Conservation (phyloP, 2,113 vertebrate species). For the Platichthys stellatus region DNA sequence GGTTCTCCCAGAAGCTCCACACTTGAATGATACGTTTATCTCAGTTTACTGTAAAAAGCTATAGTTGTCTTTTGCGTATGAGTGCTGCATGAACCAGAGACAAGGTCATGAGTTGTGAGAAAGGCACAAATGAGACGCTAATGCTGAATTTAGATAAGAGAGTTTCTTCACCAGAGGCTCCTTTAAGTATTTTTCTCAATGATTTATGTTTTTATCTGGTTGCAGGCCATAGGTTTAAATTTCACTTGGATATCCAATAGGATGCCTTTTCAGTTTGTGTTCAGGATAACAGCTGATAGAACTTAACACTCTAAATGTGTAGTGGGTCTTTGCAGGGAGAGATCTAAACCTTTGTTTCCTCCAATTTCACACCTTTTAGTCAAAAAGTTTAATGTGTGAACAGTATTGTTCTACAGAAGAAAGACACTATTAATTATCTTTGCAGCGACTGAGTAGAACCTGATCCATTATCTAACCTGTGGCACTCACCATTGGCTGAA, state of each 20-base stretch:
- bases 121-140: neutral
- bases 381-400: no score
- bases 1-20: neutral
- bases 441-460: neutral
- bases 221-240: no score
- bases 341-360: no score
- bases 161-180: neutral
- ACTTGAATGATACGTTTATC: neutral
- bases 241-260: no score
- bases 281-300: no score
- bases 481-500: slow-evolving; percentile 21
- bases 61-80: neutral
- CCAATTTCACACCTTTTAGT: no score
- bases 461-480: neutral
- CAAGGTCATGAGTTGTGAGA: neutral
- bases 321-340: no score
- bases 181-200: neutral
- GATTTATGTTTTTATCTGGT: no score
- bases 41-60: neutral
- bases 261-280: no score
- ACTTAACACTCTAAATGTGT: no score
- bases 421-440: neutral
- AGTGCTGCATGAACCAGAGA: neutral
- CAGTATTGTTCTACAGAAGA: no score
- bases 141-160: neutral